Conservation (phyloP, 2,113 vertebrate species). For the Isichthys henryi region DNA sequence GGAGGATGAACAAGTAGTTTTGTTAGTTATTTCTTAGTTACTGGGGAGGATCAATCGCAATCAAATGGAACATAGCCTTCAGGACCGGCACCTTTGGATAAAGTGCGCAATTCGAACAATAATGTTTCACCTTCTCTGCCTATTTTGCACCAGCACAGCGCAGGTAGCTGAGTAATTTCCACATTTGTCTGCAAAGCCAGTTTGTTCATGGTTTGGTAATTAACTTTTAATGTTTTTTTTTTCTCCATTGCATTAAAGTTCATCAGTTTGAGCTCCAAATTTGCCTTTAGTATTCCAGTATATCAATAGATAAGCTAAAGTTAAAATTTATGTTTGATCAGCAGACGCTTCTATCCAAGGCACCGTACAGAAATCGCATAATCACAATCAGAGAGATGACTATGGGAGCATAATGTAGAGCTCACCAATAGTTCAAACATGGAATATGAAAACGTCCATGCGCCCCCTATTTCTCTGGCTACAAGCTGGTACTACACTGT, state of each 20-base stretch:
- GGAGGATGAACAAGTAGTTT: too few species aligned
- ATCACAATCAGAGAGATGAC: background rate
- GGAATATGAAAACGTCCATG: background rate
- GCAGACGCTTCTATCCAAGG: background rate
- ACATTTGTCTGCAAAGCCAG: background rate
- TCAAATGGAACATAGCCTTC: background rate
- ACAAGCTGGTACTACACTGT: background rate
- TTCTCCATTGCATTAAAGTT: background rate
- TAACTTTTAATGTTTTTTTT: background rate
- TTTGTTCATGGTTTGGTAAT: background rate
- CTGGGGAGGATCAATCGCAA: too few species aligned
- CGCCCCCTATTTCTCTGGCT: background rate
- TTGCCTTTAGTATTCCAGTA: background rate
- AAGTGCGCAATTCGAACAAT: background rate
- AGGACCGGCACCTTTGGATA: background rate
- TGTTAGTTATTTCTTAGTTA: too few species aligned
- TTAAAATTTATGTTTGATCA: background rate
- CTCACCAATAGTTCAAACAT: background rate
- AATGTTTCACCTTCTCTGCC: background rate
- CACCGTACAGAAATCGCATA: background rate
- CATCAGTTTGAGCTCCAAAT: background rate
- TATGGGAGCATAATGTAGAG: background rate
- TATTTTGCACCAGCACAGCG: background rate
- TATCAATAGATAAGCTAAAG: background rate
- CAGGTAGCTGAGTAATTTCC: background rate